These are phyloP conservation scores for Pithecia hirsuta DNA, from an alignment of 2,797 vertebrate genomes.

Conservation along the genomic window DNA sequence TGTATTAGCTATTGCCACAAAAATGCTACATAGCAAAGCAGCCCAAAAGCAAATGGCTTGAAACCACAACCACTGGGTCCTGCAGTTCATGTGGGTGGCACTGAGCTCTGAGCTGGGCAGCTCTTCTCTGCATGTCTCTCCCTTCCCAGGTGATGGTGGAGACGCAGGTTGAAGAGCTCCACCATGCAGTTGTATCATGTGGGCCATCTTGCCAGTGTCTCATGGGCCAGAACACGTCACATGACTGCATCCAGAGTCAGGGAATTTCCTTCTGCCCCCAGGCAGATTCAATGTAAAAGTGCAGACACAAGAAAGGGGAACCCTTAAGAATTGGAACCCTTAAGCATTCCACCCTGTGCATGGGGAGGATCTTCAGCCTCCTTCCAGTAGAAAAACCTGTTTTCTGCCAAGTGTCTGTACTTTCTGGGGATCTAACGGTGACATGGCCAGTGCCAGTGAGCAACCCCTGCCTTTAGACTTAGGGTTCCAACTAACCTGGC, in stretches of 20 bases:
- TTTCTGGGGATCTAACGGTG: not conserved
- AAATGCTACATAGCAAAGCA: not conserved
- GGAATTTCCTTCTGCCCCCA: not conserved
- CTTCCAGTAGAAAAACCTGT: not conserved
- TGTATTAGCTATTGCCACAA: not conserved
- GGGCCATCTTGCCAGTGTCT: not conserved
- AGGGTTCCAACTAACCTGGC: not conserved
- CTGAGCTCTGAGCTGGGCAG: not conserved
- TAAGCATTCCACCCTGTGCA: no score
- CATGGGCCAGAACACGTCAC: not conserved
- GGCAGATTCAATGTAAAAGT: not conserved
- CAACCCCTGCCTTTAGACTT: not conserved
- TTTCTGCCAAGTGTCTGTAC: not conserved
- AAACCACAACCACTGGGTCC: not conserved
- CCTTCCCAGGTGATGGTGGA: not conserved
- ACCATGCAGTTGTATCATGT: not conserved
- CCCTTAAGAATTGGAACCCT: not conserved
- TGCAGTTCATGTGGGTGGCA: not conserved
- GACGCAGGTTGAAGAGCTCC: not conserved
- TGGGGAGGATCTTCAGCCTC: not conserved
- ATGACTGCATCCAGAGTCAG: not conserved
- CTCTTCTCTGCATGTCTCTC: not conserved
- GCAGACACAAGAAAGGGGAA: not conserved
- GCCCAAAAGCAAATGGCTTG: not conserved
- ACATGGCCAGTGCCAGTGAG: not conserved